Conservation (phyloP, 2,113 vertebrate species). For the Myrmophylax atrothorax region DNA sequence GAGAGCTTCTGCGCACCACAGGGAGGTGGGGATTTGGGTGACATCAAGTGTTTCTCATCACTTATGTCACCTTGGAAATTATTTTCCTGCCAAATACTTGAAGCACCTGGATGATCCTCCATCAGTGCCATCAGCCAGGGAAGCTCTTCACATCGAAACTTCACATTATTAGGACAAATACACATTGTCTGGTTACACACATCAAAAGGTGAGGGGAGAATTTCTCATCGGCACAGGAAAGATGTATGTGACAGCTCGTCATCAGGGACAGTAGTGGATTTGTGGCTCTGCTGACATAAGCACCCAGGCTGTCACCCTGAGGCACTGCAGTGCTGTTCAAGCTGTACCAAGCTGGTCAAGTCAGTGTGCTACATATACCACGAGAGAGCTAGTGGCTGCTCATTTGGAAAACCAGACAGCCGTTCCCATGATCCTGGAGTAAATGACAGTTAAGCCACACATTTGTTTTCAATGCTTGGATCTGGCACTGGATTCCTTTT, state of each 20-base stretch:
- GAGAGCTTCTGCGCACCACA: background rate
- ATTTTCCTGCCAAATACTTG: background rate
- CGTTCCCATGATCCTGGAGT: conserved; percentile 70
- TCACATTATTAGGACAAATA: conserved; percentile 2
- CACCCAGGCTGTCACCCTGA: background rate
- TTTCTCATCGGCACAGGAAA: background rate
- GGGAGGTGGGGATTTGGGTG: background rate
- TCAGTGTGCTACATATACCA: background rate
- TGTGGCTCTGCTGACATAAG: conserved; percentile 23
- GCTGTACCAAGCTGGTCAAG: background rate
- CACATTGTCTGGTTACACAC: background rate
- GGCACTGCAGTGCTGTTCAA: background rate
- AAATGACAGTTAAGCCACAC: conserved; percentile 65
- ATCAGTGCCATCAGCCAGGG: background rate
- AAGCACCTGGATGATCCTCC: background rate
- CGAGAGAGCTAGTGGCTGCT: background rate
- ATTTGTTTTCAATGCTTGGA: conserved; percentile 64
- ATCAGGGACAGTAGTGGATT: background rate
- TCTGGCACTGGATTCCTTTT: conserved; percentile 64
- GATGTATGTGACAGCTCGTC: background rate
- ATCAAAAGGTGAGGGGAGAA: background rate
- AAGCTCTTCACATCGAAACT: background rate
- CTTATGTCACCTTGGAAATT: conserved; percentile 25
- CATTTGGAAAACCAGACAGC: conserved; percentile 45
- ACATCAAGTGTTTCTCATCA: background rate